A percentile compares a stretch with the other conserved stretches of the same genome.
phyloP scores from a whole-genome alignment of 2,113 vertebrate genomes.

The Gila orcuttii region DNA sequence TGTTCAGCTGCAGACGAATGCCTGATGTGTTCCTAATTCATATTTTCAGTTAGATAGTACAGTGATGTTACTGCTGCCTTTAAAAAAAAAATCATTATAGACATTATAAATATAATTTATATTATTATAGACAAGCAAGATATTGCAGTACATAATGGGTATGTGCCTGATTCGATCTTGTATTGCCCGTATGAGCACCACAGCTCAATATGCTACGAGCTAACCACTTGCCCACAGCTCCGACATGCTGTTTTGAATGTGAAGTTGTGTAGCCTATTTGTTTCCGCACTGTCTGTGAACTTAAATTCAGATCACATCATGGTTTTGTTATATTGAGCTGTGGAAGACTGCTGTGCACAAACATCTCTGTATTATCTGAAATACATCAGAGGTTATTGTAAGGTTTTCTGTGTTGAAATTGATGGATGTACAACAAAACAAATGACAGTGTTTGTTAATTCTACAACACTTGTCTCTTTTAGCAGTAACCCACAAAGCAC shows the following conservation, averaged over 20 bases:
- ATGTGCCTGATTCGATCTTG: neutral
- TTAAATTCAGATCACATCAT: conserved; percentile 19
- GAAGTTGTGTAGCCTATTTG: neutral
- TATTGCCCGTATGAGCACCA: neutral
- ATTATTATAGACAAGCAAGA: neutral
- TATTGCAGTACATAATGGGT: neutral
- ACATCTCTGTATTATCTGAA: conserved; percentile 17
- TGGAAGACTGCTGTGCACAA: conserved; percentile 24
- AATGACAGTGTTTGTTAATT: conserved; percentile 40
- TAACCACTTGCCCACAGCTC: neutral
- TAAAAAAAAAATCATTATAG: neutral
- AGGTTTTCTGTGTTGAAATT: conserved; percentile 24
- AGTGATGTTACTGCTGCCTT: neutral
- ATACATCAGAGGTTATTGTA: conserved; percentile 22
- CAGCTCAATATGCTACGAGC: neutral
- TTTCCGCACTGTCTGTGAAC: neutral
- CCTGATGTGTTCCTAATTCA: conserved; percentile 24
- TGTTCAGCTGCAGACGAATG: conserved; percentile 12
- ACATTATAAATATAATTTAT: too few relatives aligned
- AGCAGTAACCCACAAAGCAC: neutral
- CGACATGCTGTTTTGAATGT: neutral
- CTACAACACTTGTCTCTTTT: conserved; percentile 7
- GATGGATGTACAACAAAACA: conserved; percentile 64
- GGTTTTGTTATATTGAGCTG: conserved; percentile 22
- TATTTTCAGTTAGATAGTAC: neutral